Evolutionary conservation across 2,888 invertebrate genomes (phyloP).

Genomic region (Drosophila helvetica): DNA sequence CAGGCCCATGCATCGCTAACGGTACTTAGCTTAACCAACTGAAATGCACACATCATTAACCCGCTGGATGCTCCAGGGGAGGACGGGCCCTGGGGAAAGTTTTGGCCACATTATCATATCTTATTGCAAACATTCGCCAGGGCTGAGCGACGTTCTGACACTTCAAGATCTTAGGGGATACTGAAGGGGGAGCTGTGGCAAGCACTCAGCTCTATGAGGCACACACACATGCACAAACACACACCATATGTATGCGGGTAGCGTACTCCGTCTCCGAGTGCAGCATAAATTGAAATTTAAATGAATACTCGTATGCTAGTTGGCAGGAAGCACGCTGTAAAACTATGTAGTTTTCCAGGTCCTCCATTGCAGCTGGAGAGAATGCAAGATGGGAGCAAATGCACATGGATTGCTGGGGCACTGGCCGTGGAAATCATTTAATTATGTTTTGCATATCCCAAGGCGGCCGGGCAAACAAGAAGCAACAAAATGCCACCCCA

Average conservation of each 20-base stretch:
- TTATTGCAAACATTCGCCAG: slow-evolving; percentile 49
- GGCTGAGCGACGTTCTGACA: slow-evolving; percentile 16
- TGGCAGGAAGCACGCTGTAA: no score
- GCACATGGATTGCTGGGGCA: slow-evolving; percentile 18
- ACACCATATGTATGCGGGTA: not conserved
- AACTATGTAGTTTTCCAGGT: no score
- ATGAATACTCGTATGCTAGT: slow-evolving; percentile 51
- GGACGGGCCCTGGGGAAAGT: not conserved
- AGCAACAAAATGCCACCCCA: slow-evolving; percentile 12
- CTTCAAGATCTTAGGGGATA: not conserved
- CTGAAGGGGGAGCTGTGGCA: slow-evolving; percentile 1
- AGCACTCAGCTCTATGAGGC: slow-evolving; percentile 27
- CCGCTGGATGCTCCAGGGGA: slow-evolving; percentile 11
- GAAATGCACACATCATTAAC: slow-evolving; percentile 47
- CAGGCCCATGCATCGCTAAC: slow-evolving; percentile 13
- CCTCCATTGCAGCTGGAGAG: not conserved
- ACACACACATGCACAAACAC: not conserved
- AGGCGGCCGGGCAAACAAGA: not conserved
- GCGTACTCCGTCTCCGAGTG: slow-evolving; percentile 5
- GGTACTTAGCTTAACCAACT: slow-evolving; percentile 43
- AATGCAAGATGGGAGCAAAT: not conserved
- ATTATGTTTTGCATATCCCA: slow-evolving; percentile 26
- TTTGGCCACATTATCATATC: slow-evolving; percentile 40
- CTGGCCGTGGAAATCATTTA: slow-evolving; percentile 43
- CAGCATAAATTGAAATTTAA: slow-evolving; percentile 65